Evolutionary conservation across 2,888 invertebrate genomes (phyloP), one percentile per base, ranked within the genome.

Genomic region (Cancer borealis): DNA sequence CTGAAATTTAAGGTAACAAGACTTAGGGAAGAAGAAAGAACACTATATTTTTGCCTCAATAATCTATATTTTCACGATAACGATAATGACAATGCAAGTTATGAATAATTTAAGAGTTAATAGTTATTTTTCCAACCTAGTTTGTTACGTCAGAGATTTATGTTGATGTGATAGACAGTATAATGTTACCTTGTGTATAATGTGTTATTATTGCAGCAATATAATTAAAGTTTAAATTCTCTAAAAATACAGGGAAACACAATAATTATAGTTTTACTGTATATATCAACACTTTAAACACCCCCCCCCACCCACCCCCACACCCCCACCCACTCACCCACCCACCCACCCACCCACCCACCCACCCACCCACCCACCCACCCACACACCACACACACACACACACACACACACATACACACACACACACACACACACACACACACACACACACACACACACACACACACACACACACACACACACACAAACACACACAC

Each of bases 371-470:
- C 54, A 54, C 54, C 8, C 66, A 17, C 66, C 4, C 17, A 66
- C 66, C 17, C 66, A 66, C 66, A 66, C 66, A 66, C 66, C n/a
- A 66, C 66, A 66, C 66, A 66, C 66, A 66, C 66, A 66, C 66
- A 66, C 66, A 66, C 66, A 66, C 66, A 66, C 66, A 66, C 66
- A 66, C 14, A 66, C 10, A 12, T 17, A 60, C 6, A 60, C 10
- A 14, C 6, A 60, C 60, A 60, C 10, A 60, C 60, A 60, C 10
- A 60, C 17, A 60, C 6, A 60, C 60, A 14, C 6, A 60, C 60
- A 60, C 10, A 60, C 10, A 60, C n/a, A n/a, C n/a, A n/a, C n/a
- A n/a, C n/a, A n/a, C n/a, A n/a, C n/a, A 14, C 3, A 66, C 0
- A 17, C 17, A 66, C 66, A 66, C 66, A 66, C 66, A 66, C 66